Percentiles rank a stretch among this genome's conserved stretches.
Evolutionary conservation across 2,113 vertebrate genomes (phyloP).

Genomic region (Zosterops hypoxanthus): DNA sequence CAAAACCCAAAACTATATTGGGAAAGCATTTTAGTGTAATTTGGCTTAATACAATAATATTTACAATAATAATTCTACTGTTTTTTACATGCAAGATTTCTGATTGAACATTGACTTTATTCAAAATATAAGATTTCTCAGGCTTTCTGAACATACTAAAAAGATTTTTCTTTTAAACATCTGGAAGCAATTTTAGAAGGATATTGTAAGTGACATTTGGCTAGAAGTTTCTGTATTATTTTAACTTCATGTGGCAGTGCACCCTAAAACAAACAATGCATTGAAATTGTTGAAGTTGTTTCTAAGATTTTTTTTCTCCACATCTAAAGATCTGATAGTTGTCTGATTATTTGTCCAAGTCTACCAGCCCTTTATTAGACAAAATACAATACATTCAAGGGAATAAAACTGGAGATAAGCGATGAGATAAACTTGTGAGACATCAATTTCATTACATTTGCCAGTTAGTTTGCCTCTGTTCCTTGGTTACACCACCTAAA

Average conservation of each 20-base stretch:
- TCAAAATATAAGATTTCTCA: background rate
- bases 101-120: background rate
- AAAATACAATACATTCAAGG: background rate
- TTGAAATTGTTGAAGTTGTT: background rate
- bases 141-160: background rate
- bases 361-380: background rate
- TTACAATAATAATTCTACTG: background rate
- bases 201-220: background rate
- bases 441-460: rapidly evolving
- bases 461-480: background rate
- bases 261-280: background rate
- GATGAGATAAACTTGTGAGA: background rate
- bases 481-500: background rate
- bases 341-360: background rate
- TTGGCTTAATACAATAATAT: background rate
- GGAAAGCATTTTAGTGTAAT: background rate
- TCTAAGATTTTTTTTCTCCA: background rate
- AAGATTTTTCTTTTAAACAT: background rate
- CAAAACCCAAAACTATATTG: background rate
- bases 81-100: background rate
- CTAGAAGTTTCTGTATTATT: background rate
- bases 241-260: background rate
- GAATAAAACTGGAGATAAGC: background rate
- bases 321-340: background rate
- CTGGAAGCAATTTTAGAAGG: background rate